Conservation (phyloP, 2,888 invertebrate genomes). For the Acleris sparsana region DNA sequence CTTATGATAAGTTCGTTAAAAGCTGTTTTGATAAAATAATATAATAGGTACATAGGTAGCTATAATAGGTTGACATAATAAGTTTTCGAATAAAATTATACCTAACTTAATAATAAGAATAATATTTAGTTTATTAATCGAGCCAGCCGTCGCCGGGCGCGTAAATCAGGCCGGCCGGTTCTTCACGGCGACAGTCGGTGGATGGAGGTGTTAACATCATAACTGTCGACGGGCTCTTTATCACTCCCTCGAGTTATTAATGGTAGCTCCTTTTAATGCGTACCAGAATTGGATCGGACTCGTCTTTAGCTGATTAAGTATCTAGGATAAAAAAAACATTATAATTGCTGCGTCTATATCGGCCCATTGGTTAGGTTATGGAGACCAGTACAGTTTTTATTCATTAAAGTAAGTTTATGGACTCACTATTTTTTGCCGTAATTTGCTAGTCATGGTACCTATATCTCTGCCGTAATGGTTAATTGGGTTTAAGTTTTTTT, state of each 20-base stretch:
- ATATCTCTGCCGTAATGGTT: no score
- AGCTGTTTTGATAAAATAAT: no score
- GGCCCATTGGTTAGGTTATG: not conserved
- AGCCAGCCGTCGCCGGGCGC: conserved; percentile 32
- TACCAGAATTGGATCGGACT: not conserved
- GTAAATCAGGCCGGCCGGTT: conserved; percentile 62
- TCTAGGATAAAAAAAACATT: not conserved
- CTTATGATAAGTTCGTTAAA: no score
- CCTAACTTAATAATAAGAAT: no score
- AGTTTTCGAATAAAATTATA: no score
- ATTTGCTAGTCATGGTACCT: no score
- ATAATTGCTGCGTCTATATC: not conserved
- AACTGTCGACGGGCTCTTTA: conserved; percentile 56
- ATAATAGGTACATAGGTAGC: no score
- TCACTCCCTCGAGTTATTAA: conserved; percentile 55
- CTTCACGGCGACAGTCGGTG: conserved; percentile 51
- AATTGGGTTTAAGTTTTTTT: no score
- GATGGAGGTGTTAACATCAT: conserved; percentile 64
- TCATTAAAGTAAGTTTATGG: not conserved
- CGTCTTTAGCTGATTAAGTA: not conserved
- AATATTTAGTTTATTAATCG: conserved; percentile 34
- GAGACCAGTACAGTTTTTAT: not conserved
- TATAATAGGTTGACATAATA: no score
- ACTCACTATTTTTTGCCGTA: no score
- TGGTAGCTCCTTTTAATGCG: conserved; percentile 38